Conservation (phyloP, 1,140 invertebrate species). For the Conopomorpha cramerella region DNA sequence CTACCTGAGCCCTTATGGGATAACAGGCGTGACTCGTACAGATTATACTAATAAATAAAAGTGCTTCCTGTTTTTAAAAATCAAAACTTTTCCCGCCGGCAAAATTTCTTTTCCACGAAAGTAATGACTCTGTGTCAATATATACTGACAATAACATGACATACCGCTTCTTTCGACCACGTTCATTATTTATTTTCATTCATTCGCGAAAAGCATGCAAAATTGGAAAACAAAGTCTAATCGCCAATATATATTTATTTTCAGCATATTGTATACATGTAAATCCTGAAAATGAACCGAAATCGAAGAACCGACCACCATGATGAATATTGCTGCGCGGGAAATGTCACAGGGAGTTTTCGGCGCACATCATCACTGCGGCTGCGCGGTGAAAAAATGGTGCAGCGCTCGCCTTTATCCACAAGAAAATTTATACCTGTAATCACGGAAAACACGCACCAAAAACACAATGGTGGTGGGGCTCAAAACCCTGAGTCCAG, state of each 20-base stretch:
- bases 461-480: conserved; percentile 46
- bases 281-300: conserved; percentile 45
- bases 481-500: conserved; percentile 35
- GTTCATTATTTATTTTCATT: too few relatives aligned
- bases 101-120: too few relatives aligned
- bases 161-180: too few relatives aligned
- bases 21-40: too few relatives aligned
- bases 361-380: conserved; percentile 53
- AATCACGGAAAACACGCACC: conserved; percentile 52
- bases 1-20: too few relatives aligned
- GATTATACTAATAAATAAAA: too few relatives aligned
- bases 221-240: too few relatives aligned
- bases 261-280: conserved; percentile 40
- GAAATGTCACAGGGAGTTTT: conserved; percentile 47
- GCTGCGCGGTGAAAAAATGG: conserved; percentile 59
- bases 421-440: conserved; percentile 50
- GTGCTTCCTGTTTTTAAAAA: too few relatives aligned
- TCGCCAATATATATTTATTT: conserved; percentile 25
- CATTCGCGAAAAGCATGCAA: too few relatives aligned
- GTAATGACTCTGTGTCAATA: too few relatives aligned
- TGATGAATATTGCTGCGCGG: conserved; percentile 49
- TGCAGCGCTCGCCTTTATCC: conserved; percentile 48
- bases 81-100: too few relatives aligned
- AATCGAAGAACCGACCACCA: conserved; percentile 47
- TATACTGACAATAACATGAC: too few relatives aligned